Conservation (phyloP, 2,888 invertebrate species). For the Apodemia zela region DNA sequence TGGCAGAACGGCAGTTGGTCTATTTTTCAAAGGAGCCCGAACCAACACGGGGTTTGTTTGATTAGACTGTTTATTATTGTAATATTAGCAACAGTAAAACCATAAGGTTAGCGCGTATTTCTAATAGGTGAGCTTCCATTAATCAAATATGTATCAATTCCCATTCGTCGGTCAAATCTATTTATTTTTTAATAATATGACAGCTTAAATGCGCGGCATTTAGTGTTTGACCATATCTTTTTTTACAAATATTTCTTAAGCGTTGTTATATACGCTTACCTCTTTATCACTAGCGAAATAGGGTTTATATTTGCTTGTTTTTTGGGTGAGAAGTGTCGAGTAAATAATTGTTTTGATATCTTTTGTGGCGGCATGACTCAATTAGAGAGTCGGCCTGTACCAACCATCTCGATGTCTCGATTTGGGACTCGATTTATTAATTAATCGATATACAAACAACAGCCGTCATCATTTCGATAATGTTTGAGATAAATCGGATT, state of each 20-base stretch:
- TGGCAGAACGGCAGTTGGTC: too few species aligned
- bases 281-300: conserved; percentile 24
- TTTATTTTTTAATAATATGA: conserved; percentile 76
- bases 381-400: conserved; percentile 76
- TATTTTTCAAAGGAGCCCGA: too few species aligned
- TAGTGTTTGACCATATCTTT: conserved; percentile 60
- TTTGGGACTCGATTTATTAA: conserved; percentile 75
- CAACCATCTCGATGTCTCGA: conserved; percentile 68
- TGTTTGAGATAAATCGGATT: conserved; percentile 55
- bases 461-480: conserved; percentile 69
- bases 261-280: neutral
- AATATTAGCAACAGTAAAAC: neutral
- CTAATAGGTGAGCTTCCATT: conserved; percentile 54
- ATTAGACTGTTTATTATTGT: neutral
- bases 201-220: conserved; percentile 76
- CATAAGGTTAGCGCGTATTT: conserved; percentile 3
- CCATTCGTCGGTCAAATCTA: conserved; percentile 59
- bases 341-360: conserved; percentile 46
- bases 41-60: too few species aligned
- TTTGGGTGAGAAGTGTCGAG: conserved; percentile 4
- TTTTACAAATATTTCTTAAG: conserved; percentile 34
- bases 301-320: conserved; percentile 31
- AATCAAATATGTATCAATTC: conserved; percentile 73
- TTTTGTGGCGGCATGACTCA: conserved; percentile 74
- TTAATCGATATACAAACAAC: conserved; percentile 80